Evolutionary conservation across 1,140 invertebrate genomes (phyloP), one percentile per base, ranked within the genome.

Genomic region (Sarcophaga peregrina): DNA sequence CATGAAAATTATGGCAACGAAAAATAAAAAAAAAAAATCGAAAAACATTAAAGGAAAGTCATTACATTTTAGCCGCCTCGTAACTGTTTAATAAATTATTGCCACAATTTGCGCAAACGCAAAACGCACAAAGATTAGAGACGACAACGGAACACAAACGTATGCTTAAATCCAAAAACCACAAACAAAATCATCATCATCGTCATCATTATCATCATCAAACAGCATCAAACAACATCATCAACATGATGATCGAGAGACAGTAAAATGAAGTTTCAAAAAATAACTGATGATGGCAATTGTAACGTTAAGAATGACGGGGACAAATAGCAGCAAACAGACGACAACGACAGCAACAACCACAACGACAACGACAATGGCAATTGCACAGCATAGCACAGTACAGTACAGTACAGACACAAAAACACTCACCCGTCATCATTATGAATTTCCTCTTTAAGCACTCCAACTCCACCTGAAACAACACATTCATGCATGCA

Each of bases 91-190:
- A 80, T 83, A 80, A 83, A 83, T 81, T 83, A 83, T 83, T 80
- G 76, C 80, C 83, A 80, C 83, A 83, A 83, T 83, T 83, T 83
- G 83, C 83, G 68, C 83, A 83, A 83, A 83, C 83, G 83, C 83
- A 83, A 52, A 52, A 52, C 50, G 50, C 9, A 13, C 50, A 52
- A 37, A 37, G 2, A 68, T 20, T 62, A 62, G 15, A 62, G 58
- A 62, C 13, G 1, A 13, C 58, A 62, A n/a, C 11, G 15, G 15
- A 15, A 62, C 54, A n/a, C 54, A 25, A 7, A 68, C 58, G n/a
- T 8, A 68, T 17, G 20, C 4, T n/a, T n/a, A 17, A 17, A 68
- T 20, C 58, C 15, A 68, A 68, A 9, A 68, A 68, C 62, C 50
- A 52, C 50, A 9, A 52, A 9, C 5, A n/a, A 58, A 58, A 58